phyloP scores from a whole-genome alignment of 2,797 vertebrate species.

The Bucorvus abyssinicus region DNA sequence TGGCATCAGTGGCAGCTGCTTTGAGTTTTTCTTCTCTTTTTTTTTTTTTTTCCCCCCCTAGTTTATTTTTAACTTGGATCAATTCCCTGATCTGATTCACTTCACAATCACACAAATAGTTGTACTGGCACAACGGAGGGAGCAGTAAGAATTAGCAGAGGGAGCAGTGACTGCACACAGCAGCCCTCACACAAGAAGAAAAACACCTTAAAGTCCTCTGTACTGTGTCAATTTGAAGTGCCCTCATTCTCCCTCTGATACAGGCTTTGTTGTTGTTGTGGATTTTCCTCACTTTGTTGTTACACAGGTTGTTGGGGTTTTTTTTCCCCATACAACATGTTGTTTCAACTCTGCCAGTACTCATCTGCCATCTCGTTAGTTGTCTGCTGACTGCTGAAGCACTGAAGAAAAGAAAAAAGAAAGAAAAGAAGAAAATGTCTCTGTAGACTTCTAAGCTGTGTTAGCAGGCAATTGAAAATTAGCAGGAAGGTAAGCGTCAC shows the following conservation, averaged over 20 bases:
- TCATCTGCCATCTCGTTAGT: not conserved
- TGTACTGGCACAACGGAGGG: not conserved
- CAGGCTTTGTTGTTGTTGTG: not conserved
- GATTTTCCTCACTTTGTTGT: slow-evolving; percentile 20
- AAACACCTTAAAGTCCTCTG: not conserved
- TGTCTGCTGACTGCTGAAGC: not conserved
- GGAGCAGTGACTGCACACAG: not conserved
- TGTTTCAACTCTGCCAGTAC: slow-evolving; percentile 1
- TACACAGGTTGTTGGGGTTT: not conserved
- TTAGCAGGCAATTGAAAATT: not conserved
- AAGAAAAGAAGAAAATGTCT: not conserved
- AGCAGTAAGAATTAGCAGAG: slow-evolving; percentile 17
- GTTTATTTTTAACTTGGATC: not conserved
- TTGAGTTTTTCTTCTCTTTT: not conserved
- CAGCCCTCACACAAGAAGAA: not conserved
- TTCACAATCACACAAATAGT: not conserved
- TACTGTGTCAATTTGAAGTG: not conserved
- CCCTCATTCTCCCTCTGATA: not conserved
- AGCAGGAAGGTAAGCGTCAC: not conserved
- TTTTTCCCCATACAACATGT: not conserved
- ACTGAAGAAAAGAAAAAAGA: not conserved
- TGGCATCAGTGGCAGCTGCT: not conserved
- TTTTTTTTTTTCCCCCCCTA: accelerated
- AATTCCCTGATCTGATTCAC: slow-evolving; percentile 14
- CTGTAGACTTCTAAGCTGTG: not conserved